Percentiles rank a stretch among this genome's conserved stretches.
Evolutionary conservation across 2,888 invertebrate genomes (phyloP).

Genomic region (Cosmorhoe ocellata): DNA sequence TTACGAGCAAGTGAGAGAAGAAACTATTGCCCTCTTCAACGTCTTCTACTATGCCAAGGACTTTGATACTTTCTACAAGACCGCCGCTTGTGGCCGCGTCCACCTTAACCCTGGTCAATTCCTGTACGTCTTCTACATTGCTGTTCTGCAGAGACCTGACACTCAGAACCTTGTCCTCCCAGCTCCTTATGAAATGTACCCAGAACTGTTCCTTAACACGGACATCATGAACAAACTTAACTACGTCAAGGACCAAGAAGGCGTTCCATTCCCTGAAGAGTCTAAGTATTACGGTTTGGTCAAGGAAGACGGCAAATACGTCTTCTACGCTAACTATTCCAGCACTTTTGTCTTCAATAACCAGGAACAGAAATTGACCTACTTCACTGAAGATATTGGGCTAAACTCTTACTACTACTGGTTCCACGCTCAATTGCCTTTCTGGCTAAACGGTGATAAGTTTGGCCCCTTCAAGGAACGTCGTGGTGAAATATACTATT

Average conservation of each 20-base stretch:
- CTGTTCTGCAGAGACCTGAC: slow-evolving; percentile 82
- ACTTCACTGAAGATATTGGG: slow-evolving; percentile 88
- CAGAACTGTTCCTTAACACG: slow-evolving; percentile 84
- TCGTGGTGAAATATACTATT: slow-evolving; percentile 85
- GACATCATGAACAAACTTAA: slow-evolving; percentile 76
- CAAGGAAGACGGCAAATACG: slow-evolving; percentile 64
- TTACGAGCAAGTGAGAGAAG: slow-evolving; percentile 66
- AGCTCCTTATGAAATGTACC: slow-evolving; percentile 86
- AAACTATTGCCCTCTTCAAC: slow-evolving; percentile 79
- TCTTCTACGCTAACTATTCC: slow-evolving; percentile 83
- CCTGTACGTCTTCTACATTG: slow-evolving; percentile 83
- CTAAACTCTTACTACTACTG: slow-evolving; percentile 86
- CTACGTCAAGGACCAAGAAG: slow-evolving; percentile 66
- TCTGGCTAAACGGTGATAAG: slow-evolving; percentile 83
- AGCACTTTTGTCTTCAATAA: slow-evolving; percentile 75
- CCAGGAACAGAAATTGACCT: slow-evolving; percentile 83
- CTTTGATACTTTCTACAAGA: slow-evolving; percentile 83
- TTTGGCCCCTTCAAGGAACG: slow-evolving; percentile 75
- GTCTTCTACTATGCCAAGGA: slow-evolving; percentile 83
- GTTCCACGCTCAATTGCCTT: slow-evolving; percentile 84
- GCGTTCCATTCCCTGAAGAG: slow-evolving; percentile 49
- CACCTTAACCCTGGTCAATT: slow-evolving; percentile 84
- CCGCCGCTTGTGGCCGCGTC: slow-evolving; percentile 81
- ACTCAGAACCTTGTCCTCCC: slow-evolving; percentile 83
- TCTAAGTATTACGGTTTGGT: slow-evolving; percentile 64